Conservation (phyloP, 2,888 invertebrate species). For the Heliconius hortense region DNA sequence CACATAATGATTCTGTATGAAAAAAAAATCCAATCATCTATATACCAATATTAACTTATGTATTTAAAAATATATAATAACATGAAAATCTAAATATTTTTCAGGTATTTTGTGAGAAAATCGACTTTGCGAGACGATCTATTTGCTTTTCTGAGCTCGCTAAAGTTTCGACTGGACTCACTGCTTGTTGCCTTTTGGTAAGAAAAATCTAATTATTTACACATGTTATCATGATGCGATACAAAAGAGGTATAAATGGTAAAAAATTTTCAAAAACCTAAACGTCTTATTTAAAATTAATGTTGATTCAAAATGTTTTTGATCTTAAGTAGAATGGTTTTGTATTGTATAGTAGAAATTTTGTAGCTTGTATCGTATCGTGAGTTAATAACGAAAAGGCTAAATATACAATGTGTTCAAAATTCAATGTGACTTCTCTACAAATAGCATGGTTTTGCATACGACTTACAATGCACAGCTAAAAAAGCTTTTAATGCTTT, state of each 20-base stretch:
- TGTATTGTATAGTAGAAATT: too few relatives aligned
- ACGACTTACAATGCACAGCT: not conserved
- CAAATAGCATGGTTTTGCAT: constrained; percentile 17
- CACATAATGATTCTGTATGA: too few relatives aligned
- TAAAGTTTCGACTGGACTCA: constrained; percentile 89
- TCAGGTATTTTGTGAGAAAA: constrained; percentile 91
- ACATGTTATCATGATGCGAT: constrained; percentile 7
- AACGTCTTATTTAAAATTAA: not conserved
- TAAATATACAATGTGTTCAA: constrained; percentile 45
- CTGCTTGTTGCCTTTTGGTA: constrained; percentile 91
- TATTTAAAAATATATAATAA: too few relatives aligned
- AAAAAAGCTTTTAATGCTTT: constrained; percentile 4
- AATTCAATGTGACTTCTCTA: constrained; percentile 21
- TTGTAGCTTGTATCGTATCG: constrained; percentile 19
- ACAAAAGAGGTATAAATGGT: not conserved
- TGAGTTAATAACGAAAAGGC: constrained; percentile 34
- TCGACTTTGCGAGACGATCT: constrained; percentile 90
- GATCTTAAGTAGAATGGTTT: not conserved
- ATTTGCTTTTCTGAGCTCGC: constrained; percentile 90
- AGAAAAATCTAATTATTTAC: constrained; percentile 44
- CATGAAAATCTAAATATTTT: constrained; percentile 44
- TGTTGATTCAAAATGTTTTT: not conserved
- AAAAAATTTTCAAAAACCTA: not conserved
- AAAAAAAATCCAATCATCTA: too few relatives aligned
- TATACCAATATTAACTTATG: too few relatives aligned